A percentile compares a stretch with the other conserved stretches of the same genome.
Conservation (phyloP, 2,113 vertebrate genomes). For the Oxygymnocypris stewartii region DNA sequence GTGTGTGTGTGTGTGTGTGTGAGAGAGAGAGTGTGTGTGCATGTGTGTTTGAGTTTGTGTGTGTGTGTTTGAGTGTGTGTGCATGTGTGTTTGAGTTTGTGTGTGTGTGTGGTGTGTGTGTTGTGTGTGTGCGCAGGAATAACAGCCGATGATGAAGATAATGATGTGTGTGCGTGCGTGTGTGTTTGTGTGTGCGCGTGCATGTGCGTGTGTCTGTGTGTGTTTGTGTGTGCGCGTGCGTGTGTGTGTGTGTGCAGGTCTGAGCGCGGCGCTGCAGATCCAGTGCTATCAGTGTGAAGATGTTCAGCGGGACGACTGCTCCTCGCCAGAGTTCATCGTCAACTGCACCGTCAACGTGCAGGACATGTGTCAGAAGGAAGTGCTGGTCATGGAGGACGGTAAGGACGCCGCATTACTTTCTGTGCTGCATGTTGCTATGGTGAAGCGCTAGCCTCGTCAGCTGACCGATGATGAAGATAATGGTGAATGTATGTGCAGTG, state of each 20-base stretch:
- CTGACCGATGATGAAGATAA: neutral
- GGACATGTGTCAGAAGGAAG: constrained; percentile 98
- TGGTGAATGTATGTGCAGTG: neutral
- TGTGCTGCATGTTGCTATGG: neutral
- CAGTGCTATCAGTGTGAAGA: constrained; percentile 99
- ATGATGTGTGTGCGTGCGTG: neutral
- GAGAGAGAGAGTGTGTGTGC: neutral
- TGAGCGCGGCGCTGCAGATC: constrained; percentile 88
- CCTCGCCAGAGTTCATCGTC: constrained; percentile 91
- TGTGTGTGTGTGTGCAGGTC: constrained; percentile 42
- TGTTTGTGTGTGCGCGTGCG: constrained; percentile 14
- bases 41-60: neutral
- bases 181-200: neutral
- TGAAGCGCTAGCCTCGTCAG: neutral
- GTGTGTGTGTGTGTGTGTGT: neutral
- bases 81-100: neutral
- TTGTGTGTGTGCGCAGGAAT: neutral
- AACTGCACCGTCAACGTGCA: constrained; percentile 99
- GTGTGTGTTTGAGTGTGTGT: neutral
- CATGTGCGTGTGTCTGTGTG: neutral
- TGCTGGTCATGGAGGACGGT: constrained; percentile 94
- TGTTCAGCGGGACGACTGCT: constrained; percentile 93
- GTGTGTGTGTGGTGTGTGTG: neutral
- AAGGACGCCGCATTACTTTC: constrained; percentile 58
- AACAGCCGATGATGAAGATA: too few species aligned